phyloP scores from a whole-genome alignment of 2,888 invertebrate species.

The Phrixothrix hirtus region DNA sequence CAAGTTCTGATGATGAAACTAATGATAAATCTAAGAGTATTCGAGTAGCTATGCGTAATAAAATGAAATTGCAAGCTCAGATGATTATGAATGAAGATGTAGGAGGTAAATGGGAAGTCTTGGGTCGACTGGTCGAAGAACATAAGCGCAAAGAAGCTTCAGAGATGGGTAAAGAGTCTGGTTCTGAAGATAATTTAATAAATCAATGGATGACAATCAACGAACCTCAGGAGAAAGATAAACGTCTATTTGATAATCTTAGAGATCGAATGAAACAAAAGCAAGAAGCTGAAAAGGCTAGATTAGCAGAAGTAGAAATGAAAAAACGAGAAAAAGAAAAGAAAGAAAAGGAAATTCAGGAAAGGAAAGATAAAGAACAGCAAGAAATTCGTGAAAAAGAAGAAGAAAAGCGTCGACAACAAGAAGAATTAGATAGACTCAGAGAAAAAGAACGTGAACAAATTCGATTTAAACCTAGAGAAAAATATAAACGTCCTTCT shows the following conservation, averaged over 20 bases:
- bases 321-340: slow-evolving; percentile 51
- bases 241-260: slow-evolving; percentile 57
- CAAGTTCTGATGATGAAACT: slow-evolving; percentile 53
- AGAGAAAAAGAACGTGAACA: slow-evolving; percentile 48
- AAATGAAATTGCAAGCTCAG: slow-evolving; percentile 58
- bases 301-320: slow-evolving; percentile 48
- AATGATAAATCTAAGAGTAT: slow-evolving; percentile 64
- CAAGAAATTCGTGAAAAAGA: slow-evolving; percentile 44
- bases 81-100: slow-evolving; percentile 57
- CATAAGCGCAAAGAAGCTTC: slow-evolving; percentile 50
- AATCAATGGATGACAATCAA: slow-evolving; percentile 61
- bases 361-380: slow-evolving; percentile 51
- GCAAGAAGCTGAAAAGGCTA: slow-evolving; percentile 56
- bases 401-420: slow-evolving; percentile 44
- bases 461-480: slow-evolving; percentile 54
- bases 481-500: slow-evolving; percentile 43
- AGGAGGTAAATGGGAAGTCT: slow-evolving; percentile 52
- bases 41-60: slow-evolving; percentile 68
- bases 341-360: slow-evolving; percentile 50
- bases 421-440: slow-evolving; percentile 50
- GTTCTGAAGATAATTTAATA: slow-evolving; percentile 50
- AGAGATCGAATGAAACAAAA: slow-evolving; percentile 60
- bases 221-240: slow-evolving; percentile 55
- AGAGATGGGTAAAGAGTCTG: slow-evolving; percentile 37
- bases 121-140: slow-evolving; percentile 57